Evolutionary conservation across 2,113 vertebrate genomes (phyloP), one percentile per base, ranked within the genome.

Genomic region (Leptobrachium leishanense): DNA sequence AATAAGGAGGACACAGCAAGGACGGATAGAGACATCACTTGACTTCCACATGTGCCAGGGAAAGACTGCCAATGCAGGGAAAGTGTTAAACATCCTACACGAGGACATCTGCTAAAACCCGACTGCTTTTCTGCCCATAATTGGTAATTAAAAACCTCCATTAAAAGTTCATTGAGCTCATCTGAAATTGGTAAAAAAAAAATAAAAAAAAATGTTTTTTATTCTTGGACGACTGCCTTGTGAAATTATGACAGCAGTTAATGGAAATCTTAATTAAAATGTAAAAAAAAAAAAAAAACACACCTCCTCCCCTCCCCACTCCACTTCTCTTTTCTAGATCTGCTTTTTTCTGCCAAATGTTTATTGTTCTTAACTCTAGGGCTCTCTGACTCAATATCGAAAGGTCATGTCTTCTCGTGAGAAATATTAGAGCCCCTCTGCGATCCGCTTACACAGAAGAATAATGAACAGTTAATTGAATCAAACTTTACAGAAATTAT

Each of bases 81-180:
- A 78, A 65, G 68, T 44, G 68, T 79, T 79, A 79, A 72, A 5
- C 68, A 63, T 31, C 6, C 44, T 6, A 54, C 6, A 1, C 75
- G 10, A 40, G 43, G 42, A 71, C 67, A 82, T 54, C 69, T 67
- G 39, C 39, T 0, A 2, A 83, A 86, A 68, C 67, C 83, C 69
- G 13, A 7, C 59, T 66, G 2, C 75, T 68, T 71, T 81, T 81
- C 20, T 76, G 46, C 72, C 89, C 85, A 87, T 88, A 77, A 88
- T 66, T 20, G 84, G 84, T 88, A 89, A 90, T 90, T 90, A 90
- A 86, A 73, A 82, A 82, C 46, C 80, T 85, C 82, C 83, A 73
- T 85, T 90, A 87, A 88, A 88, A 85, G 64, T 82, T 74, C 77
- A 84, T 84, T 79, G 78, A 10, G 53, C 59, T 82, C 88, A 79